Evolutionary conservation across 2,888 invertebrate species (phyloP).

Genomic region (Seira sanloemensis): DNA sequence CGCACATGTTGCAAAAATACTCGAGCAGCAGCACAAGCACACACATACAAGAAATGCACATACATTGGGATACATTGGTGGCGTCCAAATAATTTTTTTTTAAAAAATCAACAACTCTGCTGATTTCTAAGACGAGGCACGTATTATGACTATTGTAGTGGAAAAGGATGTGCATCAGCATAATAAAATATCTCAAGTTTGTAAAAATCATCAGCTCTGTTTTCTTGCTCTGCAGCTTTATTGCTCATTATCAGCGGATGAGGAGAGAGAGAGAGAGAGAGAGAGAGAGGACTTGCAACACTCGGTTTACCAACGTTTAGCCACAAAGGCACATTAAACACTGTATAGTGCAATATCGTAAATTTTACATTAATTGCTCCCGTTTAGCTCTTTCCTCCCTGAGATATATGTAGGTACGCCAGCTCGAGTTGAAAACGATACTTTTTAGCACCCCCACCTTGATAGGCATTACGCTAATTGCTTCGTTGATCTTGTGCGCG

Average conservation of each 20-base stretch:
- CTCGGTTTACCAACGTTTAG: not conserved
- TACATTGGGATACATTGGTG: not conserved
- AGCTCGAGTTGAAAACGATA: not conserved
- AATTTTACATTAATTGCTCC: not conserved
- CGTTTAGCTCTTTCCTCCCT: not conserved
- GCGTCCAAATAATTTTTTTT: not conserved
- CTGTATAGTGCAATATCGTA: not conserved
- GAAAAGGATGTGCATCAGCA: slow-evolving; percentile 56
- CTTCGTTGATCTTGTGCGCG: slow-evolving; percentile 51
- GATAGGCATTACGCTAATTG: slow-evolving; percentile 45
- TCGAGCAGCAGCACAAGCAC: not conserved
- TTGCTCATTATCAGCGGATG: not conserved
- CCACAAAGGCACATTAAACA: not conserved
- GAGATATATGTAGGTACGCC: too few relatives aligned
- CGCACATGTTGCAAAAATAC: slow-evolving; percentile 28
- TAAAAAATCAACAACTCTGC: not conserved
- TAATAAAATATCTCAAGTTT: too few relatives aligned
- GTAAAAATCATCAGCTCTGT: not conserved
- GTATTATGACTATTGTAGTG: slow-evolving; percentile 30
- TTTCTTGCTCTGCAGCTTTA: not conserved
- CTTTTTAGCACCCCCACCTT: slow-evolving; percentile 18
- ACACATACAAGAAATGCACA: not conserved
- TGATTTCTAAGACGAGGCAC: slow-evolving; percentile 19
- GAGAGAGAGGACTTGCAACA: not conserved
- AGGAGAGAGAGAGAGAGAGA: too few relatives aligned